phyloP scores from a whole-genome alignment of 1,140 invertebrate genomes.

The Aphis gossypii region DNA sequence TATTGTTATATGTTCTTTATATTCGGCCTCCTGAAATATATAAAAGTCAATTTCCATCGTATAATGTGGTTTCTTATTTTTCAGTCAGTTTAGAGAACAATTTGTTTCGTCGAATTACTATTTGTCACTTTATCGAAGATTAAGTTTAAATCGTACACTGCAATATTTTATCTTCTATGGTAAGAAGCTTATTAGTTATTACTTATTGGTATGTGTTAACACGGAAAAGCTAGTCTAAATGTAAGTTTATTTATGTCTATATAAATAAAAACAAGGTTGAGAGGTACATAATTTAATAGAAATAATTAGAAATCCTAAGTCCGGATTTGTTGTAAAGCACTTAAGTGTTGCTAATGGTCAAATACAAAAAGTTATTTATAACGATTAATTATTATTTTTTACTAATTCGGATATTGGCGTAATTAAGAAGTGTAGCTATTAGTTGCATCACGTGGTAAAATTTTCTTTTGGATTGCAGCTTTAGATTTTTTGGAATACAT shows the following conservation, averaged over 20 bases:
- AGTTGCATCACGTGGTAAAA: no score
- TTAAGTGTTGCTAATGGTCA: neutral
- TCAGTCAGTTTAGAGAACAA: neutral
- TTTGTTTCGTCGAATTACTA: neutral
- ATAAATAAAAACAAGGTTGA: neutral
- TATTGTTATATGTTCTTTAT: neutral
- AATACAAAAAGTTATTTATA: neutral
- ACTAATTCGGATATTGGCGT: neutral
- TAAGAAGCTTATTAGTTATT: neutral
- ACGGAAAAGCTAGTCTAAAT: neutral
- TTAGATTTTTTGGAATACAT: no score
- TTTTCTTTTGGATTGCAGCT: no score
- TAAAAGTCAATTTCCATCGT: neutral
- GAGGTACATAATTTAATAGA: neutral
- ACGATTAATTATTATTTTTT: neutral
- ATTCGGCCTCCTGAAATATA: neutral
- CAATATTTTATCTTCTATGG: neutral
- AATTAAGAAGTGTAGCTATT: neutral
- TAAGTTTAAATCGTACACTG: neutral
- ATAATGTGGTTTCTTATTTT: neutral
- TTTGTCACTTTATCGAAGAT: neutral
- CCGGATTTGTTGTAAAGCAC: neutral
- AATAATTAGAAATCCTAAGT: neutral
- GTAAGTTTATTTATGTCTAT: neutral
- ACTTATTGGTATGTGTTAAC: neutral